Percentiles rank a stretch among this genome's conserved stretches.
Evolutionary conservation across 35 echinoderm and acorn worm species (phyloP).

Genomic region (Eucidaris tribuloides): DNA sequence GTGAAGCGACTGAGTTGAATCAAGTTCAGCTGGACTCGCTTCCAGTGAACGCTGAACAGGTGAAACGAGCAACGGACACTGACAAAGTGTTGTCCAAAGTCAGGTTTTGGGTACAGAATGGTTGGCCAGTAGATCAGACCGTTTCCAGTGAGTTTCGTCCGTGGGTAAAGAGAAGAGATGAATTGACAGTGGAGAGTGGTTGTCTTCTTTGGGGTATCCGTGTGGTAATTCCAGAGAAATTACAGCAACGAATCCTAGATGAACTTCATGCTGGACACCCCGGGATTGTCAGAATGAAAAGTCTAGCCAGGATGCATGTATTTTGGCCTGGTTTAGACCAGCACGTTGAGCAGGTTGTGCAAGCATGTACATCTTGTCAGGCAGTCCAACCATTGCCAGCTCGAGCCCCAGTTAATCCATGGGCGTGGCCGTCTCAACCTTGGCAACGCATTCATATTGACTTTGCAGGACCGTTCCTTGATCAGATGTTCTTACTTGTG

Average conservation of each 20-base stretch:
- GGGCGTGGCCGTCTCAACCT: neutral
- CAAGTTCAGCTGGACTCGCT: conserved; percentile 18
- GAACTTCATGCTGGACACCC: conserved; percentile 31
- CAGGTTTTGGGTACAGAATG: conserved; percentile 3
- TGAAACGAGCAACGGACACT: neutral
- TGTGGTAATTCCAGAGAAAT: conserved; percentile 21
- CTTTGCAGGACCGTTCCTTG: conserved; percentile 31
- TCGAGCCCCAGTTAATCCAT: neutral
- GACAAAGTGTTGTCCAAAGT: conserved; percentile 38
- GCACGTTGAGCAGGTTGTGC: conserved; percentile 23
- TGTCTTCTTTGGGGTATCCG: conserved; percentile 23
- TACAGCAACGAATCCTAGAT: neutral
- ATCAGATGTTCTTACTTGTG: conserved; percentile 26
- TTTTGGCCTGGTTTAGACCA: conserved; percentile 48
- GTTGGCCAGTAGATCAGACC: conserved; percentile 20
- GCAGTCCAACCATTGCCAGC: neutral
- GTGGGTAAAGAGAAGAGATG: neutral
- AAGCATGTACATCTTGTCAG: conserved; percentile 13
- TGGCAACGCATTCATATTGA: conserved; percentile 30
- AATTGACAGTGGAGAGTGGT: conserved; percentile 27
- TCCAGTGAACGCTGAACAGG: conserved; percentile 10
- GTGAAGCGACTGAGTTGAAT: conserved; percentile 44
- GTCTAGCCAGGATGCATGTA: conserved; percentile 33
- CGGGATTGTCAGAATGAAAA: conserved; percentile 43
- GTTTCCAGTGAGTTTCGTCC: neutral